Evolutionary conservation across 2,797 vertebrate species (phyloP), one percentile per base, ranked within the genome.

Genomic region (Chrysocyon brachyurus): DNA sequence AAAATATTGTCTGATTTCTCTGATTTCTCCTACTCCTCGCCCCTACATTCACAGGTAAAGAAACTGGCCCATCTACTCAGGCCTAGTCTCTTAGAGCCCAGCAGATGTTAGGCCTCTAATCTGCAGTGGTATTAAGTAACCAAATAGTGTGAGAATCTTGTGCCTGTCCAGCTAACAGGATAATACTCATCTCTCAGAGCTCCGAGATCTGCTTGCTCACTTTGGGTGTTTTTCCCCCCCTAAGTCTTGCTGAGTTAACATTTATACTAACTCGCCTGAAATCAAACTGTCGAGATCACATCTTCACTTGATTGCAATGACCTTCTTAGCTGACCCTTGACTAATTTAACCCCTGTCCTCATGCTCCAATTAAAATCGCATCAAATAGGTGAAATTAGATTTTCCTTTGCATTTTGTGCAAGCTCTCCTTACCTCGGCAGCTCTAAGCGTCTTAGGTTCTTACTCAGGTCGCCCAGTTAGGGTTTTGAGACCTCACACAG

Each of bases 331-430:
- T 89, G 89, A 97, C 82, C 63, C 68, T 87, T 31, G 52, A 95
- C 82, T 97, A 94, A 95, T 86, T 70, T 95, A 95, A 77, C 79
- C 85, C 46, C 59, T 54, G 54, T 75, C 85, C 59, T 92, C 92
- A 95, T 49, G 91, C 87, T 88, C 87, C 88, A 96, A 92, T 94
- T 96, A 97, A 96, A 98, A 91, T 87, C 22, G 54, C 56, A 96
- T 96, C 83, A 72, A 92, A 40, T 88, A 89, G 81, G 59, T 84
- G 46, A 93, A 93, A 82, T 19, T 93, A 84, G 92, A 82, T 93
- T 97, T 96, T 59, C 70, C 63, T 89, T 92, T 72, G 54, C 64
- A 72, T 94, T 90, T 56, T 66, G 54, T 82, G 46, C 33, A 85
- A n/a, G 57, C 40, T 24, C 36, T 70, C 68, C 82, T 94, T 36